Conservation (phyloP, 2,888 invertebrate species). For the Macrosiphum euphorbiae region DNA sequence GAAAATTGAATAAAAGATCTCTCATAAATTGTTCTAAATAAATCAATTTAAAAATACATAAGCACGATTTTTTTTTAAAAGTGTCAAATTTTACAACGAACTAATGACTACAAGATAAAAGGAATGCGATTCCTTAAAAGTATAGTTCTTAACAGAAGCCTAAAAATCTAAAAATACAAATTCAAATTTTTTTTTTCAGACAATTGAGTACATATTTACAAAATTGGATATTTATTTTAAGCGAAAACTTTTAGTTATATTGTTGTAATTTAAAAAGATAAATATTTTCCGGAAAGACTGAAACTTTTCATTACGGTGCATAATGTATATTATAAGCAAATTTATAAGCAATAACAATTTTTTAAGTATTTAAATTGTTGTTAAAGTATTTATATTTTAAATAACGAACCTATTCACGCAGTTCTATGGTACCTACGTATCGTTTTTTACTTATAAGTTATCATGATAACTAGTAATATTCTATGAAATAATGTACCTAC, state of each 20-base stretch:
- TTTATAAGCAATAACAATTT: neutral
- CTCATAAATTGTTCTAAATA: neutral
- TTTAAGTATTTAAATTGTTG: neutral
- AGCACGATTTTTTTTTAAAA: neutral
- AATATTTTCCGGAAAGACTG: neutral
- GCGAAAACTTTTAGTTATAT: neutral
- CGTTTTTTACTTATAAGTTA: neutral
- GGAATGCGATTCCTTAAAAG: neutral
- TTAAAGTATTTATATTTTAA: no score
- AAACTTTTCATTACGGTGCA: neutral
- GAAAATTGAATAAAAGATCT: neutral
- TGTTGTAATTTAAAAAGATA: neutral
- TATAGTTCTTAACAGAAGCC: neutral
- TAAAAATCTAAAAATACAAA: neutral
- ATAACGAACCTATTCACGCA: neutral
- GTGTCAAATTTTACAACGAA: neutral
- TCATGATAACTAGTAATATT: no score
- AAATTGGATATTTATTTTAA: neutral
- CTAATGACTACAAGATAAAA: neutral
- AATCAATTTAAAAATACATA: neutral
- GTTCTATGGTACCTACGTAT: neutral
- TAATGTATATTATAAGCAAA: neutral
- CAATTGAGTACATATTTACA: no score
- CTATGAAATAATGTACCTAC: neutral
- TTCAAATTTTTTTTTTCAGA: neutral